Conservation (phyloP, 1,140 invertebrate genomes). For the Pissodes strobi region DNA sequence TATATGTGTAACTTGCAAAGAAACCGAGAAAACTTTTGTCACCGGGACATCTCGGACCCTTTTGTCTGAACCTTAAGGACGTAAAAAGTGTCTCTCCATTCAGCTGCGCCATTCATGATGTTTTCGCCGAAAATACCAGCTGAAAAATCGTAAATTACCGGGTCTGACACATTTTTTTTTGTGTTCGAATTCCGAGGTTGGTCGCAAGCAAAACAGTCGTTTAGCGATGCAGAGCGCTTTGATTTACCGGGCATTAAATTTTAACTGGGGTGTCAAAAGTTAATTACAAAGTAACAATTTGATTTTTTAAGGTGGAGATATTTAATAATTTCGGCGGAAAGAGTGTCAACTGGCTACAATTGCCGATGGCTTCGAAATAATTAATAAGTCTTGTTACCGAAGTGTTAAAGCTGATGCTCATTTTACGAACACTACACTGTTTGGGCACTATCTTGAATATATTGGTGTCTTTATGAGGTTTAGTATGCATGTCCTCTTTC, state of each 20-base stretch:
- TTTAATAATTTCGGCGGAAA: no score
- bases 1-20: slow-evolving; percentile 31
- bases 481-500: no score
- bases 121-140: slow-evolving; percentile 30
- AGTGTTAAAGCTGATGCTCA: no score
- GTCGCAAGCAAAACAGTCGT: slow-evolving; percentile 17
- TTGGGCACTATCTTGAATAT: no score
- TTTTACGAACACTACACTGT: no score
- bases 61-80: slow-evolving; percentile 27
- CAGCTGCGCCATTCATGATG: slow-evolving; percentile 31
- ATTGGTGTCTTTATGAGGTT: no score
- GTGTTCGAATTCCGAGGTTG: slow-evolving; percentile 16
- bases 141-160: slow-evolving; percentile 33
- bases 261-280: slow-evolving; percentile 13
- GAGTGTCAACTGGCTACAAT: no score
- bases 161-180: slow-evolving; percentile 20
- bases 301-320: no score
- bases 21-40: slow-evolving; percentile 31
- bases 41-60: slow-evolving; percentile 8
- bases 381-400: no score
- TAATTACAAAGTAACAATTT: slow-evolving; percentile 5
- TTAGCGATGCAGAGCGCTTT: neutral
- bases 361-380: no score
- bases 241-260: slow-evolving; percentile 20
- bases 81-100: slow-evolving; percentile 31